phyloP scores from a whole-genome alignment of 1,140 invertebrate genomes.

The Anthonomus grandis region DNA sequence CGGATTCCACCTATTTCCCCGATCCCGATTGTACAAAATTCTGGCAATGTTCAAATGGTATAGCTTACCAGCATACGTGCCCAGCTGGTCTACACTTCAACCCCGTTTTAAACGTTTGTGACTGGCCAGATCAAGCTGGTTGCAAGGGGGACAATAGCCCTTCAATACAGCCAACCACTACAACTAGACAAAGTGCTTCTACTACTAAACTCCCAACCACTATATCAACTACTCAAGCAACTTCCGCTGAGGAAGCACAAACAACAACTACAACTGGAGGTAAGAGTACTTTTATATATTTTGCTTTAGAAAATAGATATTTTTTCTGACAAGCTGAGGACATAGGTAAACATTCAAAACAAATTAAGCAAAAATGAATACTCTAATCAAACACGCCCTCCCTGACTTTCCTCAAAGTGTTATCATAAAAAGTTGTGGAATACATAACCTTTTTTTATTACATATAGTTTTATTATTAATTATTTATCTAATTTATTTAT shows the following conservation, averaged over 20 bases:
- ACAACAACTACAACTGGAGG: neutral
- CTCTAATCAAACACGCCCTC: no score
- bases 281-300: neutral
- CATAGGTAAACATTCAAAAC: no score
- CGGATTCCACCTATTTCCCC: constrained; percentile 21
- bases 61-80: constrained; percentile 50
- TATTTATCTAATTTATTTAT: no score
- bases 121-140: constrained; percentile 47
- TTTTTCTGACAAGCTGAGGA: no score
- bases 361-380: no score
- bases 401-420: no score
- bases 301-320: no score
- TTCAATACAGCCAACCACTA: constrained; percentile 41
- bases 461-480: no score
- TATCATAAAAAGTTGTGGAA: no score
- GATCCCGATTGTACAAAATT: constrained; percentile 53
- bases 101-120: constrained; percentile 51
- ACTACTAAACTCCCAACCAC: constrained; percentile 1
- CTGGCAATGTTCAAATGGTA: constrained; percentile 55
- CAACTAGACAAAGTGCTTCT: neutral
- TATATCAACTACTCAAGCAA: neutral
- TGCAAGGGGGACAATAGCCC: neutral
- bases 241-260: neutral
- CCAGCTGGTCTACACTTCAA: constrained; percentile 55
- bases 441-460: no score